A percentile compares a stretch with the other conserved stretches of the same genome.
Conservation (phyloP, 2,888 invertebrate species). For the Phalera bucephala region DNA sequence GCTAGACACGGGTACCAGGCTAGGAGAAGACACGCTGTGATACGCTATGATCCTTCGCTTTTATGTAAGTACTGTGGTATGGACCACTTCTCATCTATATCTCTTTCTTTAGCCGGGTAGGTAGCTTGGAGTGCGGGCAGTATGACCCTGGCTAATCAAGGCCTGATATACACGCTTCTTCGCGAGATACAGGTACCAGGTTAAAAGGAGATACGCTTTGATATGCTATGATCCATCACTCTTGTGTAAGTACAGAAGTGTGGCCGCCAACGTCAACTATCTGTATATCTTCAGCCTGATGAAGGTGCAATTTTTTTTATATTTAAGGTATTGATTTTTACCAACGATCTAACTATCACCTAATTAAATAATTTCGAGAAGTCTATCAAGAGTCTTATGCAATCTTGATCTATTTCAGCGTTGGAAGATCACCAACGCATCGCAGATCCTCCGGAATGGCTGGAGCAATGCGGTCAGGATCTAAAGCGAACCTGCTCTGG, state of each 20-base stretch:
- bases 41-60: slow-evolving; percentile 59
- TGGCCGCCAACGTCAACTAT: no score
- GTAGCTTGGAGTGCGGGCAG: no score
- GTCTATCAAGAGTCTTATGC: no score
- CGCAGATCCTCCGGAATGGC: slow-evolving; percentile 75
- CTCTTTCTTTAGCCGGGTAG: no score
- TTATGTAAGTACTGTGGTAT: slow-evolving; percentile 51
- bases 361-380: no score
- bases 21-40: slow-evolving; percentile 81
- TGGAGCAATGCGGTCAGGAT: slow-evolving; percentile 60
- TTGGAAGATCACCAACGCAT: slow-evolving; percentile 74
- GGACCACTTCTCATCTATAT: no score
- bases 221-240: slow-evolving; percentile 63
- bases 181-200: slow-evolving; percentile 85
- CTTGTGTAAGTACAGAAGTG: slow-evolving; percentile 51
- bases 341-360: no score
- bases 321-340: no score
- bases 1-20: slow-evolving; percentile 86
- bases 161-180: slow-evolving; percentile 85
- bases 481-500: slow-evolving; percentile 66
- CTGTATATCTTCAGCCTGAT: no score
- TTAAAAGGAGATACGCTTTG: slow-evolving; percentile 82
- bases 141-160: slow-evolving; percentile 55
- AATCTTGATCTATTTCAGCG: slow-evolving; percentile 42
- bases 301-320: no score